Base-by-base conservation (phyloP, 2,888 invertebrate species). In the Laspeyria flexula region DNA sequence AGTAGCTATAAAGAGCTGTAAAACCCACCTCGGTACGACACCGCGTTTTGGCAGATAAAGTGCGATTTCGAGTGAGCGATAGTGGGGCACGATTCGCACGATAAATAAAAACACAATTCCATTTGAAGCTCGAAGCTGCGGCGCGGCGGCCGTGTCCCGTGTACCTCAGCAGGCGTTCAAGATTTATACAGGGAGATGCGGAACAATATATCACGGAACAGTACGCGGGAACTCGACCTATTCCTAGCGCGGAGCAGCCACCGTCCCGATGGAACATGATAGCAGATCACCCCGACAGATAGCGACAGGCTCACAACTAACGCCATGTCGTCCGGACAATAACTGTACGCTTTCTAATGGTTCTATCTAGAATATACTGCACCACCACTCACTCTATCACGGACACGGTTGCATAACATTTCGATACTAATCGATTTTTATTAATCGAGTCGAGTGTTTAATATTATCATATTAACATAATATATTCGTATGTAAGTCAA, bases 71-170 rank as follows among this genome's bases (percentile, higher is more conserved):
- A 85, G 86, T 88, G 88, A 88, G 86, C 85, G 88, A 92, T 91
- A 90, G 85, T 80, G 85, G 83, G 85, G 79, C 76, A 79, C 88
- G 84, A 86, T 90, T 91, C 89, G 88, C 88, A 90, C 90, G 89
- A 91, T 91, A 92, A 92, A 92, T 92, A 92, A 92, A 91, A 92
- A 91, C 86, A 92, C 90, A 90, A 91, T 92, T 90, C 91, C 89
- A 90, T 90, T 90, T 89, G 89, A 90, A 85, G 88, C 88, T 78
- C 79, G 81, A 79, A 77, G 85, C 81, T 85, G 88, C 79, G 85
- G 85, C 80, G 84, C 86, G 79, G 85, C 87, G 86, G 84, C 85
- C 82, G 80, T 80, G 89, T 87, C 86, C 80, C 91, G 87, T 91
- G 92, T 91, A 90, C 91, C 92, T 90, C 92, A 92, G 92, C 92